These are phyloP conservation scores for Dendrolimus pini DNA, from an alignment of 2,888 invertebrate genomes.

Conservation along the genomic window DNA sequence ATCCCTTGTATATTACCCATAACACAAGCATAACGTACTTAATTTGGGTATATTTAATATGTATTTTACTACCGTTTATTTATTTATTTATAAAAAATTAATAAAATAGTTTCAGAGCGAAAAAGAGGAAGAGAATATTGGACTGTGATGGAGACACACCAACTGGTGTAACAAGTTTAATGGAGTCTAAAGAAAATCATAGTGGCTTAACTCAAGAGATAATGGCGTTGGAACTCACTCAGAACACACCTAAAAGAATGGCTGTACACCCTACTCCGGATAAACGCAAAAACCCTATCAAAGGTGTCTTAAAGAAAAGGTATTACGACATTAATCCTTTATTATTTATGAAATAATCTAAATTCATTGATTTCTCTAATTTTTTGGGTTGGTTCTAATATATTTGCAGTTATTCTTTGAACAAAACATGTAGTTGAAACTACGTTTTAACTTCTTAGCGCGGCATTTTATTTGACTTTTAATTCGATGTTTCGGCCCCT, in stretches of 20 bases:
- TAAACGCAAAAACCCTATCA: slow-evolving; percentile 68
- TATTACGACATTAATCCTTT: slow-evolving; percentile 15
- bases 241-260: slow-evolving; percentile 81
- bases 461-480: too few species aligned
- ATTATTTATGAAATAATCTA: too few species aligned
- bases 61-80: too few species aligned
- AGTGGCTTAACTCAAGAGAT: slow-evolving; percentile 85
- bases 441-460: too few species aligned
- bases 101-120: slow-evolving; percentile 60
- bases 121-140: slow-evolving; percentile 78
- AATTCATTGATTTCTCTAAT: too few species aligned
- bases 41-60: too few species aligned
- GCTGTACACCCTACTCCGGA: slow-evolving; percentile 68
- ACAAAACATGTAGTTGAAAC: too few species aligned
- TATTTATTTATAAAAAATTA: neutral
- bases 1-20: too few species aligned
- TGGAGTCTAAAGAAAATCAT: slow-evolving; percentile 62
- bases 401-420: too few species aligned
- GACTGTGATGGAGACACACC: slow-evolving; percentile 66
- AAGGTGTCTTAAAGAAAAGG: slow-evolving; percentile 79
- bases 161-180: slow-evolving; percentile 55
- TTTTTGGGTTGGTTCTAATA: too few species aligned
- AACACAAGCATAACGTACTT: too few species aligned
- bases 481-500: too few species aligned
- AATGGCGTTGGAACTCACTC: slow-evolving; percentile 79